Base-by-base conservation (phyloP, 2,797 vertebrate species). In the Falco concolor region DNA sequence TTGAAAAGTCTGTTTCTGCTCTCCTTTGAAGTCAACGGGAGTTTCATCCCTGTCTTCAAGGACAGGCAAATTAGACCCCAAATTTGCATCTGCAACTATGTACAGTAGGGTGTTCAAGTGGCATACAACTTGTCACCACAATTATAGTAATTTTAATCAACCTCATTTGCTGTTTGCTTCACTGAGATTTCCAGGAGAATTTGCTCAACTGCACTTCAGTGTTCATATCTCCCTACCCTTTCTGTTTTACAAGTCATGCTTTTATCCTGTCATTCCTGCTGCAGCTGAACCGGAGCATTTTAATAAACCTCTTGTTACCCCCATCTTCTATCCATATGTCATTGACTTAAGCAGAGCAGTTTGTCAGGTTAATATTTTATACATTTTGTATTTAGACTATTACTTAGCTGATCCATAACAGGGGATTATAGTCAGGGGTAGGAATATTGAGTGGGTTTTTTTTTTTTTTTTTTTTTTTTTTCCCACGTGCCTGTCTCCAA, bases 401-500 rank as follows among this genome's bases (percentile, higher is more conserved):
- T 94, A 77, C 85, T 87, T 56, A 93, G 75, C 59, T 93, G 91
- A 96, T 95, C 76, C 73, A 89, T 86, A 90, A 73, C 38, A 65
- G 83, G 50, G 83, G 53, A 84, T 92, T 89, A 90, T 20, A 75
- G 68, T 72, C 82, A 79, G 90, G 83, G 76, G 59, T 84, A 86
- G 40, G 91, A 89, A 86, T 70, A 92, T 67, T 59, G 78, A 81
- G 42, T 69, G 74, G 36, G 27, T 30, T 50, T 40, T 40, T 38
- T 50, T 49, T 82, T 77, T 68, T 52, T 77, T 16, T n/a, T 50
- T 40, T 40, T 38, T 50, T 16, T 13, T 32, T 84, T 91, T 42
- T 30, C 32, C 97, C 97, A 98, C 98, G 87, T 96, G 96, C 84
- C 97, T 96, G 98, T 98, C 98, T 98, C 98, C 98, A 98, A 95